Conservation (phyloP, 2,888 invertebrate genomes). For the Lochmaea capreae region DNA sequence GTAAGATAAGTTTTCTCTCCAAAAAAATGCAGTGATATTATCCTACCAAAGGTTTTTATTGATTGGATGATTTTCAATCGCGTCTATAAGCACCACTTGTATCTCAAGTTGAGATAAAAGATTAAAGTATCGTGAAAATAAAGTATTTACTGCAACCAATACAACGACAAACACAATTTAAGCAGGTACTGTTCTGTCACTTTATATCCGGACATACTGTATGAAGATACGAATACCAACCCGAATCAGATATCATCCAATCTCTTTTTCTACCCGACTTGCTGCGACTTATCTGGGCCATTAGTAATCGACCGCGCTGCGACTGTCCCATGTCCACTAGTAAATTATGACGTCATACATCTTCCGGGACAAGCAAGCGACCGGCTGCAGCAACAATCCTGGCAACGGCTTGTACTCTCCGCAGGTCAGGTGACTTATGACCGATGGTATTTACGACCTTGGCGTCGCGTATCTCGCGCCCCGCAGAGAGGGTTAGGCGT, state of each 20-base stretch:
- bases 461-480: conserved; percentile 30
- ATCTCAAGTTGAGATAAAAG: no score
- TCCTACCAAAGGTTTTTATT: no score
- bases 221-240: conserved; percentile 15
- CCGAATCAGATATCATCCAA: conserved; percentile 24
- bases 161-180: background rate
- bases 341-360: conserved; percentile 55
- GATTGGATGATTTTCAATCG: no score
- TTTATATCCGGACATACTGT: background rate
- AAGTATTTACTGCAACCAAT: background rate
- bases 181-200: background rate
- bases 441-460: conserved; percentile 48
- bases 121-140: no score
- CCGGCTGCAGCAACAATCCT: conserved; percentile 21
- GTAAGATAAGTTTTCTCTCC: no score
- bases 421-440: conserved; percentile 53
- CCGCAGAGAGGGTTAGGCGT: conserved; percentile 31
- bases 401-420: conserved; percentile 26
- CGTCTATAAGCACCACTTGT: no score
- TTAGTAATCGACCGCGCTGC: conserved; percentile 40
- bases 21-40: no score
- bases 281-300: conserved; percentile 35
- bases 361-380: conserved; percentile 44
- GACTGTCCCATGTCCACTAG: conserved; percentile 42
- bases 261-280: conserved; percentile 24